Evolutionary conservation across 2,113 vertebrate species (phyloP), one percentile per base, ranked within the genome.

Genomic region (Chloropsis cyanopogon): DNA sequence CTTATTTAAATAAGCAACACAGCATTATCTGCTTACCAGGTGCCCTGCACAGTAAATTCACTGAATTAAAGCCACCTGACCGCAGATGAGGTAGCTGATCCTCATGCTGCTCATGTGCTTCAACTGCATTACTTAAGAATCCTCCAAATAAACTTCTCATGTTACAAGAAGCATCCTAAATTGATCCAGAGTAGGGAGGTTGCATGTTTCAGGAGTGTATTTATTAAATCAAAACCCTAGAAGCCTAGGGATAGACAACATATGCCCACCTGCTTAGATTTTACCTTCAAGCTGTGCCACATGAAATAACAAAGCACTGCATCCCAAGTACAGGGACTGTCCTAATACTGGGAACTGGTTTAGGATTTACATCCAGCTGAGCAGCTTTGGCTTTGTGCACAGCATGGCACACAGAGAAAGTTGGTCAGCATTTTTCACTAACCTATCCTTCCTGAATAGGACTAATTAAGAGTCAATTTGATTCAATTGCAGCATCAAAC

Each of bases 41-140:
- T 44, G 88, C 69, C 22, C 90, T 90, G 73, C 97, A 97, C 7
- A 98, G 96, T 42, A 98, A 97, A 46, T 97, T 84, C 50, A 96
- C 49, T 4, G 97, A 98, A 49, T 99, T 97, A 82, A 98, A 97
- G 68, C 98, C 98, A 33, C 98, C 97, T 47, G 89, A 96, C 17
- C 98, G 95, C 6, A 98, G 96, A 92, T 94, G 92, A 59, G 98
- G 98, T 82, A 99, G 95, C 98, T 98, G 98, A 57, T 98, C 95
- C 65, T 96, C 41, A 0, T 96, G 96, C 39, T 94, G 81, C 21
- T 47, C 15, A 0, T 96, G 90, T 57, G 80, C 90, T 85, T 85
- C 80, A 70, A 75, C 7, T 47, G 93, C 92, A 12, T 70, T 69
- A 37, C 24, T 92, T 83, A 97, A 73, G 95, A 97, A 95, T 84